Conservation (phyloP, 2,113 vertebrate genomes). For the Circaetus cinerascens region DNA sequence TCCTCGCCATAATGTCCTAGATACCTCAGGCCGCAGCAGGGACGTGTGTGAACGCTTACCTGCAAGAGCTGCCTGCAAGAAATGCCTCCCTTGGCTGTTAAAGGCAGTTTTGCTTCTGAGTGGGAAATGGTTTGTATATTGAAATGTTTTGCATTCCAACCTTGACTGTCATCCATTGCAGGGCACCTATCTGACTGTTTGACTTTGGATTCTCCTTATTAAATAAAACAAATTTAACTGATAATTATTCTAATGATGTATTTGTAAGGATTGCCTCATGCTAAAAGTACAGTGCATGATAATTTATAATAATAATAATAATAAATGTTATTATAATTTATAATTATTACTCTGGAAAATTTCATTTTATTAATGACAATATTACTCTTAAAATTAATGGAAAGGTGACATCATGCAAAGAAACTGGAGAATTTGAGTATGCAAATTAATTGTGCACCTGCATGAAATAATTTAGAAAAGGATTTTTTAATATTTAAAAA, state of each 20-base stretch:
- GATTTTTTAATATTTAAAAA: not conserved
- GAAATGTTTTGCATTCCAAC: not conserved
- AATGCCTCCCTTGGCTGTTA: not conserved
- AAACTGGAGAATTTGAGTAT: not conserved
- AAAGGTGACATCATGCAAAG: not conserved
- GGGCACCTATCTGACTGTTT: not conserved
- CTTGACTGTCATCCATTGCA: too few species aligned
- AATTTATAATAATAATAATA: not conserved
- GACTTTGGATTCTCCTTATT: not conserved
- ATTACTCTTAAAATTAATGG: not conserved
- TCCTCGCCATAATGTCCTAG: not conserved
- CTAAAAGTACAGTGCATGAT: not conserved
- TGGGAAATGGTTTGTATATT: not conserved
- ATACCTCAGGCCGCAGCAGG: not conserved
- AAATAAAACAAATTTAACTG: not conserved
- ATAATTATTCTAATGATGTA: not conserved
- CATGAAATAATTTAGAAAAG: not conserved
- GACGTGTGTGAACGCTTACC: rapidly evolving
- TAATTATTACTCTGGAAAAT: not conserved
- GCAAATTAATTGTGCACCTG: constrained; percentile 13
- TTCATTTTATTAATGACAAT: not conserved
- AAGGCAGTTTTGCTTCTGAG: not conserved
- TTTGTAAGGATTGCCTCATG: not conserved
- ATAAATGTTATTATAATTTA: not conserved
- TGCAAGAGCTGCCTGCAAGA: not conserved